Base-by-base conservation (phyloP, 2,888 invertebrate species). In the Helleia helle region DNA sequence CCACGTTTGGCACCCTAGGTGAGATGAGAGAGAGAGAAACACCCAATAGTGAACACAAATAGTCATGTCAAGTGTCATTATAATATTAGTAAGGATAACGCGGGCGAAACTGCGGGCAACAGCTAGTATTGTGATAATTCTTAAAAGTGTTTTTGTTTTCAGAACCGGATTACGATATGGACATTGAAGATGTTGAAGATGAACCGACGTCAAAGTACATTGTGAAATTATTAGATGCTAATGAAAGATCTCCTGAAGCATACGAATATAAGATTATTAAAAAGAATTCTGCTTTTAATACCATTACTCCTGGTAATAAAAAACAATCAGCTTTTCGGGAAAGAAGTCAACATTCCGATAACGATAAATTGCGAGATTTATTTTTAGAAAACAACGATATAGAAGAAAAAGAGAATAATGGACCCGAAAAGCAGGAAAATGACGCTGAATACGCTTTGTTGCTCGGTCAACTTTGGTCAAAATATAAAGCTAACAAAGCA, bases 251-350 rank as follows among this genome's bases (percentile, higher is more conserved):
- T 41, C 74, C 85, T 13, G 86, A 87, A 37, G 62, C 85, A 1
- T 89, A 88, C 48, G 81, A 88, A 49, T 89, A 89, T 52, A 86
- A 68, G 56, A 55, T 80, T 12, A 83, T 86, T 12, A 87, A 87
- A 55, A 87, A 87, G 54, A 86, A 84, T 39, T 41, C 47, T 8
- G 43, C 38, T 3, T 27, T 24, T 18, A 43, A 42, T 37, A 38
- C 15, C 17, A 8, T 25, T 3, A 31, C 39, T 13, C 38, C 43
- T 30, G 42, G 52, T 3, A 50, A 49, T 11, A 70, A 65, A 40
- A 74, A 74, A 41, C 79, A 79, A 58, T 81, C 84, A 0, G 70
- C 83, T 27, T 84, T 84, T 44, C 80, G 84, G 27, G 84, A 84
- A 49, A 63, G 84, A 46, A 66, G 62, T 45, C 80, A 80, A 45